These are phyloP conservation scores for Trachythela sp. DNA, from an alignment of 64 coral and sea anemone genomes.

Conservation along the genomic window DNA sequence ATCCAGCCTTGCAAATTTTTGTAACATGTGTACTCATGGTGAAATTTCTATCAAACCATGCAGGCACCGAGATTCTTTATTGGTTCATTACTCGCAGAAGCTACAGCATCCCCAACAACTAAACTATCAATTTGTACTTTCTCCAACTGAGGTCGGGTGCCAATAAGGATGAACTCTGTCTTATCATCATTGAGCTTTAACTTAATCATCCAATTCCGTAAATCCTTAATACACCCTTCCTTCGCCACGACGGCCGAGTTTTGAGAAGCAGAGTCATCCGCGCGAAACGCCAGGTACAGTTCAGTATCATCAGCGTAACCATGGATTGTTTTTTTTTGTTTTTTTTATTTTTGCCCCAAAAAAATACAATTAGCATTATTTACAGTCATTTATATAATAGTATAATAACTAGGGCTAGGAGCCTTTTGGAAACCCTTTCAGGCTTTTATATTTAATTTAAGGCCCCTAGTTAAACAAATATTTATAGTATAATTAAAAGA, in stretches of 20 bases:
- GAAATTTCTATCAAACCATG: slow-evolving; percentile 31
- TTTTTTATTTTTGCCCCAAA: no score
- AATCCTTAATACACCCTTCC: not conserved
- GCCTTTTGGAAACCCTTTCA: no score
- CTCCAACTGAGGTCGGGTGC: not conserved
- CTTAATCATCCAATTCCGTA: not conserved
- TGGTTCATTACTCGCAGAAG: not conserved
- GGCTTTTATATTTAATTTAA: no score
- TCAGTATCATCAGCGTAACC: not conserved
- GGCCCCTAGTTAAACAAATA: no score
- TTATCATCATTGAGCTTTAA: not conserved
- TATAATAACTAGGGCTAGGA: no score
- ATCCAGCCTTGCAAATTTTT: slow-evolving; percentile 36
- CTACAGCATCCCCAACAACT: not conserved
- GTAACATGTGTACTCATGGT: slow-evolving; percentile 15
- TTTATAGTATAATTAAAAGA: no score
- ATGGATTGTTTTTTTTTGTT: no score
- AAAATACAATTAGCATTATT: no score
- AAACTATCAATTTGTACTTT: not conserved
- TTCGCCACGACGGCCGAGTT: not conserved
- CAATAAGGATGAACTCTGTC: not conserved
- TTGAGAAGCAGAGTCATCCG: no score
- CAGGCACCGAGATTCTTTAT: slow-evolving; percentile 13
- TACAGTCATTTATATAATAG: no score
- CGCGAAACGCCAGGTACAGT: not conserved